phyloP scores from a whole-genome alignment of 2,888 invertebrate genomes.

The Ochropacha duplaris region DNA sequence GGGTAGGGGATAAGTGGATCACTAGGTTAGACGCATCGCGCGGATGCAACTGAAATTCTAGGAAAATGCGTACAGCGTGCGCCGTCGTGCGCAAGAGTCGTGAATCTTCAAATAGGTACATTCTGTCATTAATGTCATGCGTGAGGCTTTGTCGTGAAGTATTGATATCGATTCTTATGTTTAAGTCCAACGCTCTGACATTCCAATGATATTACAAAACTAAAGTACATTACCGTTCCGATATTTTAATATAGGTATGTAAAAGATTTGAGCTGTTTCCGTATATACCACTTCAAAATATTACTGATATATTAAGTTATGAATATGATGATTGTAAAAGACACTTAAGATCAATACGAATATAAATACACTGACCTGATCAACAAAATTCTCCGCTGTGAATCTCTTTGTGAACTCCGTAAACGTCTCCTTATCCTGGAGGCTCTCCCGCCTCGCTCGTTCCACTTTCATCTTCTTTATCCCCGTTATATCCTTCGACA shows the following conservation, averaged over 20 bases:
- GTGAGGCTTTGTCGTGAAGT: conserved; percentile 4
- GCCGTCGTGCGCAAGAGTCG: conserved; percentile 11
- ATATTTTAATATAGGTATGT: background rate
- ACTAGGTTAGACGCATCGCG: conserved; percentile 22
- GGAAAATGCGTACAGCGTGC: conserved; percentile 33
- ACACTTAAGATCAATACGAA: conserved; percentile 13
- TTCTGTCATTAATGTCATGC: conserved; percentile 19
- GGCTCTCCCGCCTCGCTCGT: conserved; percentile 91
- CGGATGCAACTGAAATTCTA: conserved; percentile 42
- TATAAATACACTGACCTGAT: conserved; percentile 87
- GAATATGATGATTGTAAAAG: conserved; percentile 9
- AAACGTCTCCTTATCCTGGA: conserved; percentile 91
- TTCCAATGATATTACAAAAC: conserved; percentile 4
- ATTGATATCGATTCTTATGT: conserved; percentile 1
- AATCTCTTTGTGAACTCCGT: conserved; percentile 93
- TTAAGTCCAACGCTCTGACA: background rate
- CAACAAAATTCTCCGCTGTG: conserved; percentile 93
- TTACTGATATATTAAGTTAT: conserved; percentile 12
- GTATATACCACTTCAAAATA: conserved; percentile 15
- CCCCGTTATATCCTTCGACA: conserved; percentile 96
- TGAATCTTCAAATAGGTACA: conserved; percentile 18
- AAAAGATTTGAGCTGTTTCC: background rate
- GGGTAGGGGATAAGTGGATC: conserved; percentile 22
- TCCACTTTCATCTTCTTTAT: conserved; percentile 96
- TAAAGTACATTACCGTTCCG: background rate